phyloP scores from a whole-genome alignment of 2,888 invertebrate species.

The Nomada hirtipes region DNA sequence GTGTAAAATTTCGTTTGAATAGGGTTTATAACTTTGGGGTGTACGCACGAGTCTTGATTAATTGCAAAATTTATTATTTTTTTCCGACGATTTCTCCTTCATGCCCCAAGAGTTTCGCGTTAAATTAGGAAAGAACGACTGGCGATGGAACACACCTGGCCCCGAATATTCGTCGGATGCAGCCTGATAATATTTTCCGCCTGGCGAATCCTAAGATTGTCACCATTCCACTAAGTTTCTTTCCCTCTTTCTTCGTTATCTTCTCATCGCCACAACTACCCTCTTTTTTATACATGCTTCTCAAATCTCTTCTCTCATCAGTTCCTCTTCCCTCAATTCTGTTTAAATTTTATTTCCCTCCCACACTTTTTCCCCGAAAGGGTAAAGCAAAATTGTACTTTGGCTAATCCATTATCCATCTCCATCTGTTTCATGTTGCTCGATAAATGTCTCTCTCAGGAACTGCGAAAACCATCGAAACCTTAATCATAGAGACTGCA shows the following conservation, averaged over 20 bases:
- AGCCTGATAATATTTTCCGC: constrained; percentile 25
- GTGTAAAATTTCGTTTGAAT: neutral
- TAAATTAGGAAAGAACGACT: constrained; percentile 20
- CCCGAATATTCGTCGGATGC: constrained; percentile 16
- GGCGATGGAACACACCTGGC: constrained; percentile 21
- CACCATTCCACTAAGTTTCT: neutral
- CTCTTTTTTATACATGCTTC: neutral
- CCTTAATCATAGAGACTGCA: constrained; percentile 19
- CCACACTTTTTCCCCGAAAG: neutral
- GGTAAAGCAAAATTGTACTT: neutral
- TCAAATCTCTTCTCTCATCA: neutral
- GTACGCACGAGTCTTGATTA: neutral
- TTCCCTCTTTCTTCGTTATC: neutral
- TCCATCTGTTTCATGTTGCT: neutral
- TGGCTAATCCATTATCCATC: neutral
- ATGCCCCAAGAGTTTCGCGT: no score
- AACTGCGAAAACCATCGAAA: neutral
- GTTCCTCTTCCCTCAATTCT: neutral
- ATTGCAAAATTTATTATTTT: neutral
- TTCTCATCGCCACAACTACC: neutral
- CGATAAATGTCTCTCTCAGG: neutral
- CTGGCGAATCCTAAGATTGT: neutral
- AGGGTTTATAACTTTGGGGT: neutral
- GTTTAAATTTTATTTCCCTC: neutral
- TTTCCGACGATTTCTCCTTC: no score